Conservation (phyloP, 1,140 invertebrate species). For the Berghia stephanieae region DNA sequence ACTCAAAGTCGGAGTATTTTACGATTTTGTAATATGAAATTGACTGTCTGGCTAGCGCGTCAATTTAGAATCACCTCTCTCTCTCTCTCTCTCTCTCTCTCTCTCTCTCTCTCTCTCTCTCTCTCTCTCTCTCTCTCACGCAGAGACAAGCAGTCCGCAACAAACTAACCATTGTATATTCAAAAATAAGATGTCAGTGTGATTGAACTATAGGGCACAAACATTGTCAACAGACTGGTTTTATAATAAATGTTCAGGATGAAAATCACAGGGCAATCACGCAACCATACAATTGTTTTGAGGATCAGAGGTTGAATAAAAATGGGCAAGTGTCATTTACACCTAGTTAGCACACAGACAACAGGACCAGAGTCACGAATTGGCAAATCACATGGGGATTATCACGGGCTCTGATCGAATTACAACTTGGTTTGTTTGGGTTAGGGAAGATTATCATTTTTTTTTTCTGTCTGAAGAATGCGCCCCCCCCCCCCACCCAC, state of each 20-base stretch:
- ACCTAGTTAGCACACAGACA: background rate
- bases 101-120: constrained; percentile 12
- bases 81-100: background rate
- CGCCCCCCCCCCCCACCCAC: background rate
- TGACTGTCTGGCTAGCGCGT: constrained; percentile 10
- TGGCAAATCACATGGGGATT: background rate
- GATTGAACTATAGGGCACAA: background rate
- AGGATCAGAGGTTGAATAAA: too few species aligned
- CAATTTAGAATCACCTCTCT: background rate
- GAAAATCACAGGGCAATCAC: too few species aligned
- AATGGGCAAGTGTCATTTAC: background rate
- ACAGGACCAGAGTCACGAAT: background rate
- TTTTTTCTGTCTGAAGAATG: background rate
- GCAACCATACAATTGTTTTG: too few species aligned
- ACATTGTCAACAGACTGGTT: background rate
- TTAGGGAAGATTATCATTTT: background rate
- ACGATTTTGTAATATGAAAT: background rate
- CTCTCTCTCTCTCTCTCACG: too few species aligned
- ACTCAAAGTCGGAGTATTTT: background rate
- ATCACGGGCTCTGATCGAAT: background rate
- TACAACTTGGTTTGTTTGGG: too few species aligned
- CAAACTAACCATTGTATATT: background rate
- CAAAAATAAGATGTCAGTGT: background rate
- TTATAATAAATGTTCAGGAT: too few species aligned
- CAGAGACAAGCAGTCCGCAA: background rate